Evolutionary conservation across 2,888 invertebrate genomes (phyloP).

Genomic region (Ligdia adustata): DNA sequence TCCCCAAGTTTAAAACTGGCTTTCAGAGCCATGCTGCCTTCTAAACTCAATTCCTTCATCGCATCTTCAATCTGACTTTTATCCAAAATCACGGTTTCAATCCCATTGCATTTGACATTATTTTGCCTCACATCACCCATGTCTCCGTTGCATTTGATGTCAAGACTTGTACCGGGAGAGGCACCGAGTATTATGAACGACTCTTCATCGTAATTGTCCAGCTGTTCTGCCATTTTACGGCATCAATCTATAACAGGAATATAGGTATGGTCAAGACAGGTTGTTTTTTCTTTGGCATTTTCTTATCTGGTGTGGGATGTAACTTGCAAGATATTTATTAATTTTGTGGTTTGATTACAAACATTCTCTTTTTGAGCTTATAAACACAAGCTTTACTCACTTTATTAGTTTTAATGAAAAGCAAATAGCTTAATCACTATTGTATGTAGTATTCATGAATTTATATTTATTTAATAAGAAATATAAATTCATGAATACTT

Average conservation of each 20-base stretch:
- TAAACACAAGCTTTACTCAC: too few species aligned
- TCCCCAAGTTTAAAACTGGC: slow-evolving; percentile 71
- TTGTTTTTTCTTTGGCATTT: too few species aligned
- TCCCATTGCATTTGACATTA: slow-evolving; percentile 6
- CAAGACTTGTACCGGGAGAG: slow-evolving; percentile 70
- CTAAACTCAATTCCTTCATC: slow-evolving; percentile 64
- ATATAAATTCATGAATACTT: too few species aligned
- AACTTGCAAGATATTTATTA: too few species aligned
- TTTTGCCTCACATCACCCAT: slow-evolving; percentile 37
- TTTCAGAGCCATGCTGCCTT: slow-evolving; percentile 70
- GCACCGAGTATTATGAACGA: slow-evolving; percentile 76
- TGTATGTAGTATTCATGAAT: too few species aligned
- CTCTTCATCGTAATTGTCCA: slow-evolving; percentile 67
- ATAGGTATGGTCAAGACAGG: not conserved
- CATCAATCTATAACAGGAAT: slow-evolving; percentile 44
- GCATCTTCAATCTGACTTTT: slow-evolving; percentile 68
- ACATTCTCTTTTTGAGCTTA: too few species aligned
- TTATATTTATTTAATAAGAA: too few species aligned
- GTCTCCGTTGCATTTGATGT: slow-evolving; percentile 57
- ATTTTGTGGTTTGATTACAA: too few species aligned
- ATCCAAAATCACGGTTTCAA: slow-evolving; percentile 42
- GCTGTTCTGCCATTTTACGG: slow-evolving; percentile 54
- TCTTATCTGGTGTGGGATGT: too few species aligned
- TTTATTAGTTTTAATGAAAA: too few species aligned
- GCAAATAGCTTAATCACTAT: too few species aligned